Percentiles rank a stretch among this genome's conserved stretches.
phyloP scores from a whole-genome alignment of 2,797 vertebrate species.

The Ceryle rudis region DNA sequence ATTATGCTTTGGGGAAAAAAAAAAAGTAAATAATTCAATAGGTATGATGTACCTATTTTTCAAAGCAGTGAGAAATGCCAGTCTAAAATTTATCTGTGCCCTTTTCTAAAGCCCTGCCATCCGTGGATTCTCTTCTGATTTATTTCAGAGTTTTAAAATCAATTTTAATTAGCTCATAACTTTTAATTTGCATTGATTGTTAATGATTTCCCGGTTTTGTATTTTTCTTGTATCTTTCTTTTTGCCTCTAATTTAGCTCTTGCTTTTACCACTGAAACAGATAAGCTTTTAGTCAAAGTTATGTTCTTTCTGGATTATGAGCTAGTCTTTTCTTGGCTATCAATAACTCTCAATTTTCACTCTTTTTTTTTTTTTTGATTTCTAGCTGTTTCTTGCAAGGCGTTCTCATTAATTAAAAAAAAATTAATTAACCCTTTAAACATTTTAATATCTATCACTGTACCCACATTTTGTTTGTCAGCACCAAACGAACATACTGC shows the following conservation, averaged over 20 bases:
- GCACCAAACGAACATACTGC: not conserved
- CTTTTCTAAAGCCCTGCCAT: not conserved
- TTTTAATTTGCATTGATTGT: not conserved
- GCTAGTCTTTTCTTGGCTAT: not conserved
- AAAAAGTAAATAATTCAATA: not conserved
- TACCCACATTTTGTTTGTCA: not conserved
- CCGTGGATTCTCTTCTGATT: not conserved
- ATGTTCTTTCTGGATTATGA: not conserved
- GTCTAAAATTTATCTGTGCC: not conserved
- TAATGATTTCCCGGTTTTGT: not conserved
- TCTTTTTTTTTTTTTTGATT: not conserved
- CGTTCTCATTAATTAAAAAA: not conserved
- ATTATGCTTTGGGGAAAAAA: not conserved
- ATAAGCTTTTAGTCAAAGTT: not conserved
- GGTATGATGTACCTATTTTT: not conserved
- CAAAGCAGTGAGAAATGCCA: not conserved
- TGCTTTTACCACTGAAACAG: not conserved
- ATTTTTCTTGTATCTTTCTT: not conserved
- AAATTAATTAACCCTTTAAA: not conserved
- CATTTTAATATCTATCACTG: not conserved
- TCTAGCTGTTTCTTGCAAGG: not conserved
- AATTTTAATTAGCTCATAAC: not conserved
- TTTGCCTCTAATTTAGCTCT: not conserved
- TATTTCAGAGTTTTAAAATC: not conserved
- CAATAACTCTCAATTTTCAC: not conserved